Conservation (phyloP, 2,888 invertebrate species). For the Pelosia muscerda region DNA sequence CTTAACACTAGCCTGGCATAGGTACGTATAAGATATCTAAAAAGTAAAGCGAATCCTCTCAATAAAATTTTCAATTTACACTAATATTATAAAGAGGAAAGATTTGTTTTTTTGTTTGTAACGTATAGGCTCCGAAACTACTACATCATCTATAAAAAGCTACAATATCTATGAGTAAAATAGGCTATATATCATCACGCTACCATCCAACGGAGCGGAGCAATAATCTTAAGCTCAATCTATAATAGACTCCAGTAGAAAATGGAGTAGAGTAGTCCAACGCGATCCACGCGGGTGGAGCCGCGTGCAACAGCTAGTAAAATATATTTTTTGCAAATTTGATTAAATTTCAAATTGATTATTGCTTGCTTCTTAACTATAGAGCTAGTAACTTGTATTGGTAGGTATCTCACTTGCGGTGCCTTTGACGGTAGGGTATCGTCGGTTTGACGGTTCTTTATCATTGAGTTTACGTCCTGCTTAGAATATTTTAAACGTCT, state of each 20-base stretch:
- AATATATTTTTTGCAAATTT: constrained; percentile 16
- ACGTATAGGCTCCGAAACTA: no score
- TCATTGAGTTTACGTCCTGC: constrained; percentile 26
- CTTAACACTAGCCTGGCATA: neutral
- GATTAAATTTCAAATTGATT: constrained; percentile 34
- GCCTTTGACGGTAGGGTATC: constrained; percentile 33
- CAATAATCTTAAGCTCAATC: no score
- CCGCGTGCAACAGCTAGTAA: no score
- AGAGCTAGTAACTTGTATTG: constrained; percentile 35
- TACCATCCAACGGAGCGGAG: no score
- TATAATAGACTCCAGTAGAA: no score
- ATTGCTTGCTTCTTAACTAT: constrained; percentile 32
- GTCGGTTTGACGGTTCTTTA: constrained; percentile 15
- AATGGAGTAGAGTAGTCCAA: no score
- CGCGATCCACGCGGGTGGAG: no score
- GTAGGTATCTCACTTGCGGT: constrained; percentile 29
- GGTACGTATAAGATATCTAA: neutral
- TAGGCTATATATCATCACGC: no score
- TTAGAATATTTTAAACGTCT: constrained; percentile 19
- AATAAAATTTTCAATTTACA: neutral
- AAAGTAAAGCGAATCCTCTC: neutral
- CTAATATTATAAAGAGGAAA: no score
- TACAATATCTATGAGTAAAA: no score
- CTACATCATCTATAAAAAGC: no score
- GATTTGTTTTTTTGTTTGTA: no score